phyloP scores from a whole-genome alignment of 2,113 vertebrate genomes.

The Hippocampus zosterae region DNA sequence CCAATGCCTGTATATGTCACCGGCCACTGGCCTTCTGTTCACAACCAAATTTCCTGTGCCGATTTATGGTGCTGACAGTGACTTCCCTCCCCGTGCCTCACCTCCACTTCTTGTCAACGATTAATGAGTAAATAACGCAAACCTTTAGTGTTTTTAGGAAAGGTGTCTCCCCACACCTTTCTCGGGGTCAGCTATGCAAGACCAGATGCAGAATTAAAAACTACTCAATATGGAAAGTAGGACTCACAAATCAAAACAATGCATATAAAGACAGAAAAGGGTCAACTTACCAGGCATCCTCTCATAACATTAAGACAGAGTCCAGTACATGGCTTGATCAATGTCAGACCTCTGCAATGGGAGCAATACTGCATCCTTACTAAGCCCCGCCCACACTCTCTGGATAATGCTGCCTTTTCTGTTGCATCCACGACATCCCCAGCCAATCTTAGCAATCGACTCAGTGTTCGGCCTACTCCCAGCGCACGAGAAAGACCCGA shows the following conservation, averaged over 20 bases:
- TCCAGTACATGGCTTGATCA: conserved; percentile 82
- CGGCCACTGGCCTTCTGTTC: too few species aligned
- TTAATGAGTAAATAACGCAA: too few species aligned
- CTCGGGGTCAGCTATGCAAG: too few species aligned
- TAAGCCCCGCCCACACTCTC: conserved; percentile 77
- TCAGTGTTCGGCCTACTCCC: conserved; percentile 75
- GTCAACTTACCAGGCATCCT: conserved; percentile 80
- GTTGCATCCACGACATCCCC: conserved; percentile 80
- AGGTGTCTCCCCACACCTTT: too few species aligned
- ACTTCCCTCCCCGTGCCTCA: too few species aligned
- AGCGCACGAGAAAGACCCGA: conserved; percentile 73
- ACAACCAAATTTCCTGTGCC: too few species aligned
- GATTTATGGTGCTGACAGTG: too few species aligned
- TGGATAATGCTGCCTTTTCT: conserved; percentile 69
- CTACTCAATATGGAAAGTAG: background rate
- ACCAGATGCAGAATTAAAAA: background rate
- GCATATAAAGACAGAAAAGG: background rate
- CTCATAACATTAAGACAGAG: conserved; percentile 87
- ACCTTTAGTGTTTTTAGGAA: too few species aligned
- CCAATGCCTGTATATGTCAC: too few species aligned
- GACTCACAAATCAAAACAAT: background rate
- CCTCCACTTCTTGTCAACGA: too few species aligned
- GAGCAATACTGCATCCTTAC: conserved; percentile 90
- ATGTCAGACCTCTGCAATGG: conserved; percentile 83
- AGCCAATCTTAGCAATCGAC: conserved; percentile 74